Evolutionary conservation across 2,888 invertebrate genomes (phyloP), one percentile per base, ranked within the genome.

Genomic region (Dendrolimus houi): DNA sequence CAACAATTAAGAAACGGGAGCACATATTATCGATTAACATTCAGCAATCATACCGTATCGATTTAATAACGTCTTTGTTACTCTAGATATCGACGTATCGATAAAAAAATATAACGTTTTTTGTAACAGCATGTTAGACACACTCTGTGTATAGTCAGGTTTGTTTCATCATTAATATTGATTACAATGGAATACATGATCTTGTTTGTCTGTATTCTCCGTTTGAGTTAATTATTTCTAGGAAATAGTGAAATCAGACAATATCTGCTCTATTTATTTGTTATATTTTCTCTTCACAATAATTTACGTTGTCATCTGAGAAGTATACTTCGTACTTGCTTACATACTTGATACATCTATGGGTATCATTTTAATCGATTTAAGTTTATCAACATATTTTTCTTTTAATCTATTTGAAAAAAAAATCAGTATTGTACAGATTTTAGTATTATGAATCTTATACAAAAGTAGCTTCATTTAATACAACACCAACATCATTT

Each of bases 151-250:
- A 47, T 47, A 47, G 9, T 57, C 59, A 59, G 41, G 13, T 52
- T 55, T 47, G 52, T 17, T 52, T 14, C 41, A 13, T 10, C 12
- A 41, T 10, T 53, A 47, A 59, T 55, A 52, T 66, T 61, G 64
- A 61, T 61, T 61, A 54, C 54, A 58, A 52, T 59, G 58, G 57
- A 57, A 47, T 47, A 47, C 9, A 47, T 47, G 47, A 47, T 47
- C 47, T 10, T 47, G 29, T 29, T 29, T 29, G 29, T 29, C 29
- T 12, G 14, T n/a, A 12, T 41, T 41, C 13, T 47, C 12, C 47
- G 6, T 47, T 47, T 47, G 47, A 47, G 12, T 47, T 9, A 42
- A 2, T 10, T 9, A 47, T 47, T 47, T 47, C 12, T 47, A 12
- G 3, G 47, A 29, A 29, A 29, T 29, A 29, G 29, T 29, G 29